These are phyloP conservation scores for Parnassius mnemosyne DNA, from an alignment of 2,888 invertebrate species.

Conservation along the genomic window DNA sequence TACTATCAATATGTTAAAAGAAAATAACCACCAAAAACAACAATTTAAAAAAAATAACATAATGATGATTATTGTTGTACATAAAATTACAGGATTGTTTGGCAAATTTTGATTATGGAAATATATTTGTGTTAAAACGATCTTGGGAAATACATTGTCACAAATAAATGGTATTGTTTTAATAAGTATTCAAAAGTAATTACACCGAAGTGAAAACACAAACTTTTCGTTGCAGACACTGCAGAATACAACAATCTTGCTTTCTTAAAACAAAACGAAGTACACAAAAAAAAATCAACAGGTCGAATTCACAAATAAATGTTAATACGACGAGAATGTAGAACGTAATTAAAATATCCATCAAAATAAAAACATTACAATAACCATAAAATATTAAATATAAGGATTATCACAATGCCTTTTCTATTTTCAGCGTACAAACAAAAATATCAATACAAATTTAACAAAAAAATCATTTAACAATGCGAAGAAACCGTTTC, in stretches of 20 bases:
- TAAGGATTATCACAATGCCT: conserved; percentile 22
- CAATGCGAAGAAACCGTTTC: not conserved
- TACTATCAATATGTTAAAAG: no score
- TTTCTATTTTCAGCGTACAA: conserved; percentile 1
- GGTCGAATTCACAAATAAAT: conserved; percentile 5
- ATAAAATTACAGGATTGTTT: no score
- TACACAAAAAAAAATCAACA: not conserved
- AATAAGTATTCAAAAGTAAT: no score
- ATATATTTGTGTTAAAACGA: no score
- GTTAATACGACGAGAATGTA: conserved; percentile 5
- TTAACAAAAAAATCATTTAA: conserved; percentile 5
- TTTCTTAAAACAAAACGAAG: not conserved
- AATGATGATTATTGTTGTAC: no score
- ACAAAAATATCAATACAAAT: conserved; percentile 10
- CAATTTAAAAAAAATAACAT: no score
- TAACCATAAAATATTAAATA: conserved; percentile 15
- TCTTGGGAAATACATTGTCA: no score
- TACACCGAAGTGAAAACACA: no score
- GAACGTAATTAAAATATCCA: conserved; percentile 14
- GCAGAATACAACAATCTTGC: not conserved
- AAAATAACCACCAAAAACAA: no score
- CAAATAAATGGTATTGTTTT: no score
- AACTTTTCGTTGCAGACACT: not conserved
- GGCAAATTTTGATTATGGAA: no score
- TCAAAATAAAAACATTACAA: conserved; percentile 15